Evolutionary conservation across 2,797 vertebrate species (phyloP).

Genomic region (Nasua narica): DNA sequence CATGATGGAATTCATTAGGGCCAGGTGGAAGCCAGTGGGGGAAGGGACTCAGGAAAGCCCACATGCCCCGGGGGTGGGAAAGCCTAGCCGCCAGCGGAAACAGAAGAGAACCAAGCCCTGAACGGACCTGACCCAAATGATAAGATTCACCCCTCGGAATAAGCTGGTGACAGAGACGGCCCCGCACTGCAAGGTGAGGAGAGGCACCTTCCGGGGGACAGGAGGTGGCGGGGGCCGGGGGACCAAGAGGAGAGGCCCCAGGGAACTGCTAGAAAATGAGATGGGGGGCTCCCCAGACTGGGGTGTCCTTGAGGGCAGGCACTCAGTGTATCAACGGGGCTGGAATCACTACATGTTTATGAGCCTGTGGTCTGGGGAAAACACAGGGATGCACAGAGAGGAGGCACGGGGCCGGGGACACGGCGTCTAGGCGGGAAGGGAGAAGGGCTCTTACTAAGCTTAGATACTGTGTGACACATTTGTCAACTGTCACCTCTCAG

Average conservation of each 20-base stretch:
- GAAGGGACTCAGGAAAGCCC: slow-evolving; percentile 62
- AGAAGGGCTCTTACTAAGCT: neutral
- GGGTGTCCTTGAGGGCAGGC: neutral
- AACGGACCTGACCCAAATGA: neutral
- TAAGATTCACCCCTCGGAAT: neutral
- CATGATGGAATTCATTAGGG: slow-evolving; percentile 70
- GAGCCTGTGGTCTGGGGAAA: neutral
- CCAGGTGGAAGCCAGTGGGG: slow-evolving; percentile 70
- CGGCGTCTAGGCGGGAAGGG: neutral
- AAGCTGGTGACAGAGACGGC: neutral
- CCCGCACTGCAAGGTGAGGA: neutral
- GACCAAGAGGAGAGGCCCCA: neutral
- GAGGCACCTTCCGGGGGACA: neutral
- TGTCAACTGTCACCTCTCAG: neutral
- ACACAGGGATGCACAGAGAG: rapidly evolving
- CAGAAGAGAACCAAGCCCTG: neutral
- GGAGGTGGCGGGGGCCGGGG: neutral
- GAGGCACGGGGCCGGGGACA: too few relatives aligned
- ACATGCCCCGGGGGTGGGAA: neutral
- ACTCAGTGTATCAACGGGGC: neutral
- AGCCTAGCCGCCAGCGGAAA: neutral
- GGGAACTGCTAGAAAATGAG: neutral
- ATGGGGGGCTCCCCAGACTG: neutral
- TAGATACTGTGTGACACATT: neutral
- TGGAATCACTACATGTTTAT: neutral